Evolutionary conservation across 2,888 invertebrate genomes (phyloP), one percentile per base, ranked within the genome.

Genomic region (Euzophera pinguis): DNA sequence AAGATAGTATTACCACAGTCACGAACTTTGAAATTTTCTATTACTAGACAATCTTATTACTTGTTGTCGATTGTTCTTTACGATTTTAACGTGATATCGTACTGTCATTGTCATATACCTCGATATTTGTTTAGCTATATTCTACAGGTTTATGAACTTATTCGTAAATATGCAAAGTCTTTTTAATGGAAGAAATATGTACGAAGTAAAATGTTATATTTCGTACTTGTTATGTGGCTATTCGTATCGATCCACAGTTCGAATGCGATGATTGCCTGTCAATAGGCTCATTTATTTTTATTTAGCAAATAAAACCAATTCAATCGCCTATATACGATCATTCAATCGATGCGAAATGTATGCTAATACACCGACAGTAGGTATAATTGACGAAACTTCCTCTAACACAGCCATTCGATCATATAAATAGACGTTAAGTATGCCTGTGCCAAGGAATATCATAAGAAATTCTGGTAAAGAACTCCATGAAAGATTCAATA

Each of bases 401-500:
- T 81, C 75, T 73, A 62, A 62, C 62, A 66, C 69, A 65, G 71
- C 75, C 76, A 71, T 75, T 74, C 67, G 73, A 74, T 78, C 75
- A 76, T 81, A 80, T 75, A 80, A 67, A 78, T 79, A 67, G 74
- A 72, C 66, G 73, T 73, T 77, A 77, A 74, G 66, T 61, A 62
- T 58, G 63, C 56, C 63, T 63, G 69, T 76, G 71, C 78, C 71
- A 70, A 64, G 56, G 62, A 61, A 71, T 63, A 75, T 81, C 72
- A 77, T 78, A 79, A 73, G 68, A 75, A 81, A 81, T 78, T 76
- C 78, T 62, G 73, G 82, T 80, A 78, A 75, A 78, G 71, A 68
- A 71, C 66, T 63, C 67, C 69, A 88, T 86, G 84, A 87, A 88
- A 87, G 84, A 88, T 87, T 88, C 86, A 88, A 83, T 83, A 85